Percentiles rank a stretch among this genome's conserved stretches.
phyloP scores from a whole-genome alignment of 2,888 invertebrate genomes.

The Vandiemenella viatica region DNA sequence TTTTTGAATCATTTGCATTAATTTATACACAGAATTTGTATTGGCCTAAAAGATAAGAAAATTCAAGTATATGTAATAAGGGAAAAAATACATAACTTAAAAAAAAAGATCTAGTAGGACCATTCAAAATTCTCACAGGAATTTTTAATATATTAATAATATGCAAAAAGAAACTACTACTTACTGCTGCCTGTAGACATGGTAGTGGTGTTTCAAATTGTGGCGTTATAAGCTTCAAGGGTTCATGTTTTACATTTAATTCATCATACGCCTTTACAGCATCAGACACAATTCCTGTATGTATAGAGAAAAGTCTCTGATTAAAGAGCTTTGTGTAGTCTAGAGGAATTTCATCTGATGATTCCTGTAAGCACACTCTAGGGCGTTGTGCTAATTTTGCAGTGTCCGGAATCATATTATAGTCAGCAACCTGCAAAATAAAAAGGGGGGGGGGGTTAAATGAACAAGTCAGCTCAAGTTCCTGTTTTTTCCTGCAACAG shows the following conservation, averaged over 20 bases:
- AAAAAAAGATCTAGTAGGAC: too few relatives aligned
- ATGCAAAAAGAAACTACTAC: too few relatives aligned
- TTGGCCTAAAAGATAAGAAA: too few relatives aligned
- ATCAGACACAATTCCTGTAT: constrained; percentile 61
- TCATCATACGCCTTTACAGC: constrained; percentile 73
- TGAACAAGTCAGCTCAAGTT: too few relatives aligned
- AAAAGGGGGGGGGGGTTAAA: too few relatives aligned
- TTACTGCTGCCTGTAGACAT: constrained; percentile 79
- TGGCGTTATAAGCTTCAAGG: constrained; percentile 82
- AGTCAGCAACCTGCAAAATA: constrained; percentile 61
- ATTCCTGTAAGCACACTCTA: constrained; percentile 64
- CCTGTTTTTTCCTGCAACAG: too few relatives aligned
- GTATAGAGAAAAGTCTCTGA: constrained; percentile 61
- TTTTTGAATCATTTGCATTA: neutral
- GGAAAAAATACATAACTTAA: neutral
- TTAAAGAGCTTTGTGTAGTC: constrained; percentile 63
- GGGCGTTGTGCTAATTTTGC: constrained; percentile 61
- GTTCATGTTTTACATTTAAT: constrained; percentile 79
- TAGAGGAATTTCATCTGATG: constrained; percentile 29
- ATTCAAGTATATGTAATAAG: too few relatives aligned
- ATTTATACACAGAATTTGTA: too few relatives aligned
- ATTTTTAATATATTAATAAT: too few relatives aligned
- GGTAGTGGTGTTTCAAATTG: constrained; percentile 96
- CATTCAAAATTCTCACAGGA: too few relatives aligned
- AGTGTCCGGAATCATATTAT: constrained; percentile 81